Conservation (phyloP, 2,797 vertebrate species). For the Euphonia xanthogaster region DNA sequence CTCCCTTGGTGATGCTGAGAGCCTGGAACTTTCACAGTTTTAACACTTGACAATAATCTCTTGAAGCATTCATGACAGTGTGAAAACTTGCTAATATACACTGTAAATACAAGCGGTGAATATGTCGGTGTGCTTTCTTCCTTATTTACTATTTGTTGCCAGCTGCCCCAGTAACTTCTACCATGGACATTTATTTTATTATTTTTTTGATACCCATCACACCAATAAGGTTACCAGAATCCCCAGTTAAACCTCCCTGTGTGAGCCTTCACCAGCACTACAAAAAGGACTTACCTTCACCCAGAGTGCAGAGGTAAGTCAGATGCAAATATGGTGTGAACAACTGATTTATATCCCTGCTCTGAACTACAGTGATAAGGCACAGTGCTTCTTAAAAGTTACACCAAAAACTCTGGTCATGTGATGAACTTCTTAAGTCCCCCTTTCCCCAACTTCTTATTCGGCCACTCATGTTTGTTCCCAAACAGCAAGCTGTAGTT, state of each 20-base stretch:
- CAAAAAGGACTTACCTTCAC: background rate
- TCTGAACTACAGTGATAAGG: background rate
- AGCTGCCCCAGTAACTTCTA: background rate
- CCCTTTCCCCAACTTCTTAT: background rate
- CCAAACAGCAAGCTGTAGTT: background rate
- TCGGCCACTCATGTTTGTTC: rapidly evolving
- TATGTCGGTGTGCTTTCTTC: slow-evolving; percentile 34
- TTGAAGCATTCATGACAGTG: slow-evolving; percentile 41
- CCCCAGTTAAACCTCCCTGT: background rate
- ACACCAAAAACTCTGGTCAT: background rate
- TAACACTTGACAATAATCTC: slow-evolving; percentile 72
- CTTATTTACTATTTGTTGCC: background rate
- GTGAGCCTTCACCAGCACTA: background rate
- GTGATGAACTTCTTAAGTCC: background rate
- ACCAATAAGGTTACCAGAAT: background rate
- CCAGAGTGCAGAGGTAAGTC: background rate
- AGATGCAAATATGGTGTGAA: background rate
- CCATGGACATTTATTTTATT: background rate
- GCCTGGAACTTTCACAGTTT: slow-evolving; percentile 49
- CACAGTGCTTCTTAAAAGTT: background rate
- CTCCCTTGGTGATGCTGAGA: background rate
- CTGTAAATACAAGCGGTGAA: slow-evolving; percentile 34
- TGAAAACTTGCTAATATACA: slow-evolving; percentile 74
- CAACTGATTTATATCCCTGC: background rate
- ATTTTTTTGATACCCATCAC: background rate